Conservation (phyloP, 2,888 invertebrate genomes). For the Trilocha varians region DNA sequence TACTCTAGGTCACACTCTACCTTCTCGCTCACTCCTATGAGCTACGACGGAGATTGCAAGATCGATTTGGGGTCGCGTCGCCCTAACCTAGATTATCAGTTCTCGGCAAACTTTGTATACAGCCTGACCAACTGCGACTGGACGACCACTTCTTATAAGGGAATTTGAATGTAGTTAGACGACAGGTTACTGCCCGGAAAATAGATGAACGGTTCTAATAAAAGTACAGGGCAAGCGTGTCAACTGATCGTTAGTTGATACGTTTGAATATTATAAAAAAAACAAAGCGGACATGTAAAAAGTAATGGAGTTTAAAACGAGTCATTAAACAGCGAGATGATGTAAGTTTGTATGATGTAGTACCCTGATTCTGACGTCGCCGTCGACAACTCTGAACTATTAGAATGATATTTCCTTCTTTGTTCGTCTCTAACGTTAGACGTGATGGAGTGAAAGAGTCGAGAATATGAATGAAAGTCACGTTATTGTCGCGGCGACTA, state of each 20-base stretch:
- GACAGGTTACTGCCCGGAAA: not conserved
- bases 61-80: constrained; percentile 67
- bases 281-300: constrained; percentile 12
- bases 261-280: not conserved
- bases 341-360: constrained; percentile 21
- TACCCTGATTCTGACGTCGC: constrained; percentile 7
- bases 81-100: constrained; percentile 67
- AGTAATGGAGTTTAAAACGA: constrained; percentile 19
- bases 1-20: constrained; percentile 59
- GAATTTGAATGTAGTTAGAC: not conserved
- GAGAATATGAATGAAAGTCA: not conserved
- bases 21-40: constrained; percentile 47
- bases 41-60: constrained; percentile 41
- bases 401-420: not conserved
- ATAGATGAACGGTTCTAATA: not conserved
- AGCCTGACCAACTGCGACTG: constrained; percentile 18
- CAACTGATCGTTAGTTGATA: not conserved
- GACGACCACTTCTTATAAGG: constrained; percentile 3
- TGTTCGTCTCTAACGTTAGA: not conserved
- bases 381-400: not conserved
- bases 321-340: constrained; percentile 18
- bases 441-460: not conserved
- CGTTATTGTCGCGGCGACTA: not conserved
- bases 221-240: not conserved
- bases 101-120: constrained; percentile 48